These are phyloP conservation scores for Sphenodon punctatus DNA, from an alignment of 2,797 vertebrate species.

Conservation along the genomic window DNA sequence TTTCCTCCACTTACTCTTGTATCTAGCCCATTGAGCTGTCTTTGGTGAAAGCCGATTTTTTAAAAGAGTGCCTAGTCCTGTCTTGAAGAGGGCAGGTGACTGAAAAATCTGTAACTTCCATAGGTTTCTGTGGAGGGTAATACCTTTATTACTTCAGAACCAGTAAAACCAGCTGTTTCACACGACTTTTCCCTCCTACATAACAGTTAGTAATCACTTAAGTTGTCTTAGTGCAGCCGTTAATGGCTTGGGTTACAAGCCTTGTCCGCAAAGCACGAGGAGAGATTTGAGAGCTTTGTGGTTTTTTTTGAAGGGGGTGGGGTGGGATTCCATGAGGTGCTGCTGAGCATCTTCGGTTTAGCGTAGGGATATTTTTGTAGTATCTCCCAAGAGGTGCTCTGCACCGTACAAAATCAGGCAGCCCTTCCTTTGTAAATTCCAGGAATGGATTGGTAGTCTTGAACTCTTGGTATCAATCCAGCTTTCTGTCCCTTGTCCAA, in stretches of 20 bases:
- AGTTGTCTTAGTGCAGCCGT: neutral
- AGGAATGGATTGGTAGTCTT: neutral
- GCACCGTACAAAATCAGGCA: neutral
- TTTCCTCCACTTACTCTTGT: too few species aligned
- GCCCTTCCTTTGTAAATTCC: conserved; percentile 11
- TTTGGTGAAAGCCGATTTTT: too few species aligned
- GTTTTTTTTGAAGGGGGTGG: neutral
- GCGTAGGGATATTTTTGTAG: fast-evolving
- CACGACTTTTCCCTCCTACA: neutral
- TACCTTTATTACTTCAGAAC: neutral
- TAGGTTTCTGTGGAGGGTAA: neutral
- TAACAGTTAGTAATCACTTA: neutral
- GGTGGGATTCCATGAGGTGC: neutral
- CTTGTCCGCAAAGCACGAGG: neutral
- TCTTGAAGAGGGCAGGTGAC: too few species aligned
- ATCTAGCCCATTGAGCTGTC: too few species aligned
- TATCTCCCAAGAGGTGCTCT: neutral
- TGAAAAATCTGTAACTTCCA: fast-evolving
- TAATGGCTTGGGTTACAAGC: neutral
- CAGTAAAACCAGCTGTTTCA: neutral
- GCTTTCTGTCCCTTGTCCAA: conserved; percentile 39
- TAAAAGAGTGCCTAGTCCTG: too few species aligned
- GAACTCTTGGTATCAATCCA: conserved; percentile 20
- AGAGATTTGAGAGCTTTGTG: neutral
- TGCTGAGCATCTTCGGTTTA: neutral